Conservation (phyloP, 1,140 invertebrate species). For the Ephestia elutella region DNA sequence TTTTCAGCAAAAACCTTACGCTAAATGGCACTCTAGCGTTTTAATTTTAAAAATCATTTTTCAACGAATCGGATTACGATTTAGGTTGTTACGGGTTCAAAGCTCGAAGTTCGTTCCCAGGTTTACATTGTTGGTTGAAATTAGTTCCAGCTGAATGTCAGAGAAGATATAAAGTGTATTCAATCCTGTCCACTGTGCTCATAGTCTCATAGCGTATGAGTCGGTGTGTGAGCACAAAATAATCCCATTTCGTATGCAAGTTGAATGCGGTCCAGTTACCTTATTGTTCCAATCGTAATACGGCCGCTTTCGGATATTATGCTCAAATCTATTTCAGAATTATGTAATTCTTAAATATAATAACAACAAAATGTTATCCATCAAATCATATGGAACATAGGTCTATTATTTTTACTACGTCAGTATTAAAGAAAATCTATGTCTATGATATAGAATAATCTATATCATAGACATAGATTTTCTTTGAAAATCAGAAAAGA, state of each 20-base stretch:
- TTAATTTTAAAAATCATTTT: not conserved
- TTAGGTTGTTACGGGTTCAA: constrained; percentile 9
- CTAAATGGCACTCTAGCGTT: not conserved
- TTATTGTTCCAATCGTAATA: not conserved
- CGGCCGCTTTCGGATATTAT: too few relatives aligned
- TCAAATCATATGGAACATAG: too few relatives aligned
- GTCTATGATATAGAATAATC: too few relatives aligned
- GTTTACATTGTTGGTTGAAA: constrained; percentile 38
- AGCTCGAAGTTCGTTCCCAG: constrained; percentile 27
- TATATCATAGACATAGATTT: too few relatives aligned
- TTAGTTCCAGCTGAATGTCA: constrained; percentile 39
- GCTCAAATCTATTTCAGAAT: too few relatives aligned
- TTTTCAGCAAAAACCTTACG: not conserved
- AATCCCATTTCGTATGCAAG: constrained; percentile 6
- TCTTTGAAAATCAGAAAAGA: too few relatives aligned
- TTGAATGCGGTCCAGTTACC: not conserved
- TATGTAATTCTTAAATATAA: too few relatives aligned
- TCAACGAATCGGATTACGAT: not conserved
- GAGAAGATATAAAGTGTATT: constrained; percentile 27
- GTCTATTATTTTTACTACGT: too few relatives aligned
- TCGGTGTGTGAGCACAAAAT: not conserved
- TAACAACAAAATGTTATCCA: too few relatives aligned
- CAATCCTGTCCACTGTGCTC: constrained; percentile 14
- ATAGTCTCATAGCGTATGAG: not conserved
- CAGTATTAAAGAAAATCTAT: too few relatives aligned